Evolutionary conservation across 2,113 vertebrate species (phyloP).

Genomic region (Salvelinus sp.): DNA sequence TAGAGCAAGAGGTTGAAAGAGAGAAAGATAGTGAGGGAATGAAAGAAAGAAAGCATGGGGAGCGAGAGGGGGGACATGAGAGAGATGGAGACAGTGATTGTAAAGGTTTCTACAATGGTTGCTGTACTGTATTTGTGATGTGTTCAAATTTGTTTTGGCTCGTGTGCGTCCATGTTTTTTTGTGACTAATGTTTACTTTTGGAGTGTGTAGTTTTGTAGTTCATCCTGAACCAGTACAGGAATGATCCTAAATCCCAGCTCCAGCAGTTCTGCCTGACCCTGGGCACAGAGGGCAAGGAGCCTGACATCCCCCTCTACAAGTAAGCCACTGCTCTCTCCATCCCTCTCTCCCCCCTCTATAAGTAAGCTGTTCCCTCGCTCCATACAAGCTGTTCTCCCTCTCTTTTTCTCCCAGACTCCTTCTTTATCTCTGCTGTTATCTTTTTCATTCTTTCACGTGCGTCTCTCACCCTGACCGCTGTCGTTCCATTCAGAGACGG

Average conservation of each 20-base stretch:
- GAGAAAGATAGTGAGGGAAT: conserved; percentile 6
- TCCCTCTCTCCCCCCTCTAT: conserved; percentile 79
- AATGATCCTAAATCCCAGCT: conserved; percentile 98
- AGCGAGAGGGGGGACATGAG: background rate
- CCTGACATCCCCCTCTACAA: conserved; percentile 98
- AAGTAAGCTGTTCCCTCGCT: conserved; percentile 80
- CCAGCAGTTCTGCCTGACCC: conserved; percentile 95
- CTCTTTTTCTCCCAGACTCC: background rate
- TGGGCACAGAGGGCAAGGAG: conserved; percentile 95
- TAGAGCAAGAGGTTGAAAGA: background rate
- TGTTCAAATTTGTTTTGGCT: background rate
- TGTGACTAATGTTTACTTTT: background rate
- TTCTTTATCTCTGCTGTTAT: too few relatives aligned
- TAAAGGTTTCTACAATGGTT: background rate
- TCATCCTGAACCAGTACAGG: conserved; percentile 99
- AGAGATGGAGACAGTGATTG: background rate
- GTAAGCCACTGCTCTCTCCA: conserved; percentile 71
- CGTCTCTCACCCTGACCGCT: too few relatives aligned
- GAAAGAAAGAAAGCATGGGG: background rate
- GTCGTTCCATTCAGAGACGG: too few relatives aligned
- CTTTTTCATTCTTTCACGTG: too few relatives aligned
- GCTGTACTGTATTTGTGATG: background rate
- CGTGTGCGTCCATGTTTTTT: conserved; percentile 53
- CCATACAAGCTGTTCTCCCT: background rate
- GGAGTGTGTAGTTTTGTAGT: conserved; percentile 78